phyloP scores from a whole-genome alignment of 2,113 vertebrate genomes.

The Cercopithecus mona region DNA sequence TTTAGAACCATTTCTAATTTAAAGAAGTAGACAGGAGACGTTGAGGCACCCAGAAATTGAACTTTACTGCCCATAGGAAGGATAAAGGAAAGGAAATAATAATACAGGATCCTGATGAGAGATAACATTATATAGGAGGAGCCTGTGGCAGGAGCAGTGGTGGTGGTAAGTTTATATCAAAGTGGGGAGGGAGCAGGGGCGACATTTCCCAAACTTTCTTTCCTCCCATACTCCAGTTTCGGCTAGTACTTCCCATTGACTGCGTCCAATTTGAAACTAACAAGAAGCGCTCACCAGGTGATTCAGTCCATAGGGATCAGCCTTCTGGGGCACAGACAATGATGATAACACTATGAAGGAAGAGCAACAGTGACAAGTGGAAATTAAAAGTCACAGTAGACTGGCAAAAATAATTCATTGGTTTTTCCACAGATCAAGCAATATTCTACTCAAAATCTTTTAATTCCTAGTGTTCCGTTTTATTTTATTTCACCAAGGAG shows the following conservation, averaged over 20 bases:
- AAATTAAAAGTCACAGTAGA: background rate
- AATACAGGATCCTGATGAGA: background rate
- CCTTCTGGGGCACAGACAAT: background rate
- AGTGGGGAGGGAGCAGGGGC: background rate
- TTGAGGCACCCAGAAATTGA: background rate
- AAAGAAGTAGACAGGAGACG: background rate
- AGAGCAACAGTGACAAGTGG: background rate
- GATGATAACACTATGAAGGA: background rate
- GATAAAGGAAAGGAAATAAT: background rate
- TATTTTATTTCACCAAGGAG: background rate
- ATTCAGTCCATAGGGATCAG: background rate
- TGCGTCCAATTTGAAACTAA: background rate
- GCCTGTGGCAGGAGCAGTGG: background rate
- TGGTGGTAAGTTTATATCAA: background rate
- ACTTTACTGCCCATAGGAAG: background rate
- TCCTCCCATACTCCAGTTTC: background rate
- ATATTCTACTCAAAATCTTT: background rate
- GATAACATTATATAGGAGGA: background rate
- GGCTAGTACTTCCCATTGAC: background rate
- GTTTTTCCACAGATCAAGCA: background rate
- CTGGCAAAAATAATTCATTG: background rate
- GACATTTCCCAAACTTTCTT: background rate
- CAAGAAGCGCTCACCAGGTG: background rate
- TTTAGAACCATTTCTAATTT: background rate
- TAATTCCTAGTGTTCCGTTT: background rate